phyloP scores from a whole-genome alignment of 2,888 invertebrate genomes.

The Parascotia fuliginaria region DNA sequence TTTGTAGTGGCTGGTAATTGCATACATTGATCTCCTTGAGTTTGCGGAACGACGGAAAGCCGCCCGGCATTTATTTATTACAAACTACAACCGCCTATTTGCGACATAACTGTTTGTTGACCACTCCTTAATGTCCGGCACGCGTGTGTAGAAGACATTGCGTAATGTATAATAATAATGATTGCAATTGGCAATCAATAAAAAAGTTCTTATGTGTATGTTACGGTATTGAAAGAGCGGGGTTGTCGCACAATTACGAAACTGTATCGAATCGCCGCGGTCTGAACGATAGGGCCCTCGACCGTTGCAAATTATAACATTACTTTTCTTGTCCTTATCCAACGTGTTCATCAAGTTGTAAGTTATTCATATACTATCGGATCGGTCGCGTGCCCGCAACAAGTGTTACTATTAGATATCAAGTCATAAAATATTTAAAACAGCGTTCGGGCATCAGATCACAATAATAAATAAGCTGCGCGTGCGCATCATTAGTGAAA shows the following conservation, averaged over 20 bases:
- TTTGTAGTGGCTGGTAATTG: slow-evolving; percentile 57
- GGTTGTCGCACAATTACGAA: slow-evolving; percentile 66
- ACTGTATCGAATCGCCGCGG: slow-evolving; percentile 58
- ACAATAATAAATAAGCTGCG: slow-evolving; percentile 50
- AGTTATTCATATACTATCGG: slow-evolving; percentile 43
- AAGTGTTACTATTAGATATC: slow-evolving; percentile 46
- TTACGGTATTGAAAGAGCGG: slow-evolving; percentile 38
- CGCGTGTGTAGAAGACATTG: slow-evolving; percentile 54
- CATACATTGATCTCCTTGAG: slow-evolving; percentile 79
- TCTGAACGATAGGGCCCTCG: slow-evolving; percentile 60
- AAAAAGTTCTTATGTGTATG: slow-evolving; percentile 38
- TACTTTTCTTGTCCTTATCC: slow-evolving; percentile 42
- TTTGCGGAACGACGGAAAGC: slow-evolving; percentile 74
- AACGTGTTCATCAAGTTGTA: slow-evolving; percentile 28
- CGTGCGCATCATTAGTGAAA: slow-evolving; percentile 54
- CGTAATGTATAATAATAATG: slow-evolving; percentile 59
- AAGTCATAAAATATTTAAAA: slow-evolving; percentile 45
- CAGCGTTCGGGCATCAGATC: slow-evolving; percentile 46
- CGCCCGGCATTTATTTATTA: slow-evolving; percentile 62
- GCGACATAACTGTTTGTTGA: slow-evolving; percentile 61
- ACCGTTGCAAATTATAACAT: slow-evolving; percentile 57
- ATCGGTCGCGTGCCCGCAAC: slow-evolving; percentile 38
- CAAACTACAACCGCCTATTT: slow-evolving; percentile 51
- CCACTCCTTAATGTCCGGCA: slow-evolving; percentile 66
- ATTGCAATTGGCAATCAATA: slow-evolving; percentile 62